Conservation (phyloP, 2,888 invertebrate species). For the Sminthurinus aureus region DNA sequence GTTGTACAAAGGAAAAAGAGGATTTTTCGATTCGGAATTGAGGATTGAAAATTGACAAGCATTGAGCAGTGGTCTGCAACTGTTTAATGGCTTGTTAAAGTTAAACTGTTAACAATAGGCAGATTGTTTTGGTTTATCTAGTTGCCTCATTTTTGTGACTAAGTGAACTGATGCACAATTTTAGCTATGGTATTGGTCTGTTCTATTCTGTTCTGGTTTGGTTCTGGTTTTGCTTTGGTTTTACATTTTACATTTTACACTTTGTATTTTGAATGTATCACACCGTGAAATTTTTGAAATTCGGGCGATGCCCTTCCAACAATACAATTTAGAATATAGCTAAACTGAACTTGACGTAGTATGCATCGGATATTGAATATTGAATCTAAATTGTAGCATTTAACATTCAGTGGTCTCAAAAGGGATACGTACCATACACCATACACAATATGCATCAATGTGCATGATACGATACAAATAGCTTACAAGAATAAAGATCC, state of each 20-base stretch:
- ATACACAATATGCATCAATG: neutral
- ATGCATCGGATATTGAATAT: neutral
- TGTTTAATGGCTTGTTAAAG: slow-evolving; percentile 28
- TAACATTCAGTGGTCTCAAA: slow-evolving; percentile 32
- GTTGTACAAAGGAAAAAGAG: too few species aligned
- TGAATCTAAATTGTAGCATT: slow-evolving; percentile 14
- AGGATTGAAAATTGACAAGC: neutral
- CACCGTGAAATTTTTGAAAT: slow-evolving; percentile 39
- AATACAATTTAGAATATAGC: neutral
- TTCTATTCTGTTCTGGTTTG: too few species aligned
- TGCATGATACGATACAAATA: too few species aligned
- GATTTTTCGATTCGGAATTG: neutral
- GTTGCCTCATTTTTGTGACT: slow-evolving; percentile 6
- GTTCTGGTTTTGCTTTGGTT: too few species aligned
- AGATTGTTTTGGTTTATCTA: neutral
- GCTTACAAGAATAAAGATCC: slow-evolving; percentile 9
- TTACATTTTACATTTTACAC: too few species aligned
- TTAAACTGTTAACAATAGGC: neutral
- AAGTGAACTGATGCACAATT: slow-evolving; percentile 34
- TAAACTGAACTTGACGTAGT: neutral
- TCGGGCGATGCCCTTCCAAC: slow-evolving; percentile 42
- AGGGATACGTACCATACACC: too few species aligned
- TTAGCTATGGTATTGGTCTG: slow-evolving; percentile 41
- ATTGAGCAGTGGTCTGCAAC: slow-evolving; percentile 36
- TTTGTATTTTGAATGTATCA: slow-evolving; percentile 15